These are phyloP conservation scores for Pycnomerus fuliginosus DNA, from an alignment of 2,888 invertebrate species.

Conservation along the genomic window DNA sequence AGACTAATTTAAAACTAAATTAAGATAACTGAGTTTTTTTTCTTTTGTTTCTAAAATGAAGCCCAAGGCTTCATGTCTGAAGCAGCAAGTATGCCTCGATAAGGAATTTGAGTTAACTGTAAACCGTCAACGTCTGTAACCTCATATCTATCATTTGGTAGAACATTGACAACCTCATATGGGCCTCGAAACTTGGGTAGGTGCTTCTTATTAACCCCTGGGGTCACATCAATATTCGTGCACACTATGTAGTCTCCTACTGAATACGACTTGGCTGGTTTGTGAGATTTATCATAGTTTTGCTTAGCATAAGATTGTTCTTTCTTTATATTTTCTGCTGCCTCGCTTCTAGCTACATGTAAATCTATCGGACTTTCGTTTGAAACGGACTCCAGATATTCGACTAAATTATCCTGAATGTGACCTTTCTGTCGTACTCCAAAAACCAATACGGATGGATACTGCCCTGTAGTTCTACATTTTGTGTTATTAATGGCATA, in stretches of 20 bases:
- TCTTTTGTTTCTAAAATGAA: too few relatives aligned
- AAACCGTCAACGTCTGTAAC: constrained; percentile 25
- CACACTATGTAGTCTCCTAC: constrained; percentile 29
- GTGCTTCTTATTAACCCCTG: constrained; percentile 27
- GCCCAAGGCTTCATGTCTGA: constrained; percentile 5
- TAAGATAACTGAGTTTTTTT: too few relatives aligned
- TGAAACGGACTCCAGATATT: background rate
- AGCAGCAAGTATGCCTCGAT: constrained; percentile 5
- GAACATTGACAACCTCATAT: constrained; percentile 16
- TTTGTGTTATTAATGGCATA: constrained; percentile 26
- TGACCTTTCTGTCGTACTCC: constrained; percentile 31
- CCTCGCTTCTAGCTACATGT: constrained; percentile 14
- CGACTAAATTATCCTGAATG: constrained; percentile 22
- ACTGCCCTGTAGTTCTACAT: constrained; percentile 14
- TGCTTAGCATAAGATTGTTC: constrained; percentile 29
- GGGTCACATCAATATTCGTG: constrained; percentile 26
- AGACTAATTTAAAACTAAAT: too few relatives aligned
- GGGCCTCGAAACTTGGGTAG: constrained; percentile 27
- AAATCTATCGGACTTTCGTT: constrained; percentile 20
- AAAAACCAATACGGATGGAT: constrained; percentile 26
- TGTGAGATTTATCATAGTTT: constrained; percentile 32
- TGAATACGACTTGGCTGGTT: constrained; percentile 22
- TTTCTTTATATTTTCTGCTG: constrained; percentile 22
- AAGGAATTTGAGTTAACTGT: constrained; percentile 22
- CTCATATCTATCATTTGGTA: constrained; percentile 24